Conservation (phyloP, 2,888 invertebrate species). For the Corythucha ciliata region DNA sequence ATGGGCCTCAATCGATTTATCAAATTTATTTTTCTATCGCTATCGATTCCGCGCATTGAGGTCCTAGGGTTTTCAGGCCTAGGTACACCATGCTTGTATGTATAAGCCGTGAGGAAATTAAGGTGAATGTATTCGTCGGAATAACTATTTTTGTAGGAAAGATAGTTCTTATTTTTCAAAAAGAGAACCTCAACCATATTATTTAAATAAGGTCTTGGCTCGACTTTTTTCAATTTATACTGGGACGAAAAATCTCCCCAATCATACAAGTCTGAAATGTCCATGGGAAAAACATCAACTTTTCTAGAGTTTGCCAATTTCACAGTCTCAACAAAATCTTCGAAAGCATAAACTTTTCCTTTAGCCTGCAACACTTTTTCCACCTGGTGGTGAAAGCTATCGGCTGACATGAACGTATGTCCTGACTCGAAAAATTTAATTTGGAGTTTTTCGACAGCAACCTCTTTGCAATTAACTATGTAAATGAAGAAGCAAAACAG, state of each 20-base stretch:
- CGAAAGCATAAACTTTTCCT: slow-evolving; percentile 6
- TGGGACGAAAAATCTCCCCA: slow-evolving; percentile 10
- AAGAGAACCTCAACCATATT: background rate
- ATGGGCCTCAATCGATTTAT: background rate
- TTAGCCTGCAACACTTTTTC: background rate
- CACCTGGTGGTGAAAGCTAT: slow-evolving; percentile 37
- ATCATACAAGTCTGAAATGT: slow-evolving; percentile 12
- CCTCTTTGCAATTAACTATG: slow-evolving; percentile 26
- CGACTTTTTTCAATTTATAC: slow-evolving; percentile 9
- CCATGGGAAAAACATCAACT: slow-evolving; percentile 7
- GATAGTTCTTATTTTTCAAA: slow-evolving; percentile 6
- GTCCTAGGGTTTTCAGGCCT: background rate
- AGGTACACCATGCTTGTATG: slow-evolving; percentile 2
- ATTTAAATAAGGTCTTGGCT: slow-evolving; percentile 10
- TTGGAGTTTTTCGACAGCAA: slow-evolving; percentile 17
- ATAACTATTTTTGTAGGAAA: slow-evolving; percentile 4
- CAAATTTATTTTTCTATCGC: background rate
- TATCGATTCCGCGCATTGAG: background rate
- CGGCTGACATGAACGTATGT: slow-evolving; percentile 38
- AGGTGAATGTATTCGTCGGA: slow-evolving; percentile 1
- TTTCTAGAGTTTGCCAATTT: slow-evolving; percentile 2
- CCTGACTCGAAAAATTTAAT: slow-evolving; percentile 35
- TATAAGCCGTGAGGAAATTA: slow-evolving; percentile 6
- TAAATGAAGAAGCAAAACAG: slow-evolving; percentile 29
- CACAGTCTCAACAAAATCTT: slow-evolving; percentile 2